Evolutionary conservation across 2,113 vertebrate genomes (phyloP), one percentile per base, ranked within the genome.

Genomic region (Synodontis membranacea): DNA sequence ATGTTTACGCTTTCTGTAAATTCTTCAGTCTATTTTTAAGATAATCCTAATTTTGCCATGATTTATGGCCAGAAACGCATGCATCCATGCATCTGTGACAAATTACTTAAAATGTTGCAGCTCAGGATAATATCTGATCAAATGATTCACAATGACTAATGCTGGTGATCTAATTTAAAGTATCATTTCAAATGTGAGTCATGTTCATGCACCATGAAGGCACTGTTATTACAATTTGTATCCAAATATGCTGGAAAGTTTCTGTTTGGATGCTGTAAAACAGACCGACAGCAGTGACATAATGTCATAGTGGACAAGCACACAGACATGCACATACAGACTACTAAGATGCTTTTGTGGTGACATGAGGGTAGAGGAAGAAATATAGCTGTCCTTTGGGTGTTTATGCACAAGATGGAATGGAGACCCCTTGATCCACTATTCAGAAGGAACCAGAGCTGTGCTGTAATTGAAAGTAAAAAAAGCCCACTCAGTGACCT

Each of bases 381-480:
- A 88, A 89, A 89, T 88, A 89, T 46, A 86, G 46, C 70, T 88
- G 54, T 83, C 81, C 50, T 23, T 86, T 85, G 76, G 54, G 81
- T 84, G 82, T 84, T 85, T 84, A 84, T 86, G 81, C 84, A 88
- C 58, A 86, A 46, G 75, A 62, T 75, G 70, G 46, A 86, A 86
- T 75, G 25, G 81, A 56, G 68, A 88, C 79, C 70, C 83, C 86
- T 80, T 84, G 85, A 86, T 82, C 76, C 84, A 86, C 75, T 80
- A 50, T 82, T 80, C 46, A 80, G 76, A 84, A 17, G 87, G 82
- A 88, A 89, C 84, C 80, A 64, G 84, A 90, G 70, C 87, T 80
- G 83, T 80, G 79, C 68, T 80, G 78, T 74, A 86, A 74, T 83
- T 76, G 84, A 84, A 86, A 84, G 82, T 82, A 83, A 86, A 87